Conservation (phyloP, 2,797 vertebrate species). For the Syngnathus acus region DNA sequence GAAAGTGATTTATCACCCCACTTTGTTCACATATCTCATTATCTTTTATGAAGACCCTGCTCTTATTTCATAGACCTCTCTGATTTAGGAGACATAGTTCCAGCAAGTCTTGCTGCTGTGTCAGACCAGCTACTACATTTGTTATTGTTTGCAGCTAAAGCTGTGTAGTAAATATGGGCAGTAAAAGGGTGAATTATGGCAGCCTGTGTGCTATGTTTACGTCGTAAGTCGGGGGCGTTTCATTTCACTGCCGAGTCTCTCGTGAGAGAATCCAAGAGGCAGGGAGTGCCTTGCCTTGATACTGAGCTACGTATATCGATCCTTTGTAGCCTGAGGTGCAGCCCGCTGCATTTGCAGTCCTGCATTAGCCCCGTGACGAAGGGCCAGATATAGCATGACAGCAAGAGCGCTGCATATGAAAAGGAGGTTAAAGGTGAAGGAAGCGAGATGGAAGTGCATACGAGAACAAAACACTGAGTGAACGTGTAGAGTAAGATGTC, state of each 20-base stretch:
- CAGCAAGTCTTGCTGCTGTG: constrained; percentile 23
- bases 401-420: constrained; percentile 11
- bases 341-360: constrained; percentile 66
- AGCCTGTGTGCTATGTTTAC: constrained; percentile 31
- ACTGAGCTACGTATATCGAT: constrained; percentile 69
- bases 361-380: constrained; percentile 54
- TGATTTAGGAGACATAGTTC: constrained; percentile 39
- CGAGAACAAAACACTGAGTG: constrained; percentile 30
- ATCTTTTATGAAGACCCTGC: constrained; percentile 25
- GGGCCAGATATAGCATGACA: constrained; percentile 25
- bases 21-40: constrained; percentile 42
- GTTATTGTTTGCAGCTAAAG: constrained; percentile 52
- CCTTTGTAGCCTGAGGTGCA: constrained; percentile 58
- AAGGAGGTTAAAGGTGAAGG: constrained; percentile 26
- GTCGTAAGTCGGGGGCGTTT: constrained; percentile 42
- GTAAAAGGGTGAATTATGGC: constrained; percentile 55
- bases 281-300: constrained; percentile 50
- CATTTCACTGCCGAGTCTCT: constrained; percentile 41
- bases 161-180: constrained; percentile 50
- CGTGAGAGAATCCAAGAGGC: constrained; percentile 32
- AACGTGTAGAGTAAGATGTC: constrained; percentile 17
- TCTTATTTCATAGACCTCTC: constrained; percentile 42
- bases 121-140: constrained; percentile 42
- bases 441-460: constrained; percentile 40
- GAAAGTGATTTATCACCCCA: constrained; percentile 38